phyloP scores from a whole-genome alignment of 2,113 vertebrate species.

The Sylvietta virens region DNA sequence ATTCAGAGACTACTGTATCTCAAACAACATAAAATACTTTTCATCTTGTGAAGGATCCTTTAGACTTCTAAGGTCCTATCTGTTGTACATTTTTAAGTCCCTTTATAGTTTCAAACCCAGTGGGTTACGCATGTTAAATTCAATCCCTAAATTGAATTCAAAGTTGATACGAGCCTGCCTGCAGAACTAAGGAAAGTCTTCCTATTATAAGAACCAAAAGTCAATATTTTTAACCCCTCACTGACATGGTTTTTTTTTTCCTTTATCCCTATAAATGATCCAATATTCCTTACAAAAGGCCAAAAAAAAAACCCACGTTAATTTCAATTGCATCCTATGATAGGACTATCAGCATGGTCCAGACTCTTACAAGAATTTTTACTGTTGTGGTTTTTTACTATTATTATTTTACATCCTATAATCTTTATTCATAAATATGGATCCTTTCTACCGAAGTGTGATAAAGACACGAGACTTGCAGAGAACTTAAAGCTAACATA shows the following conservation, averaged over 20 bases:
- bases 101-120: constrained; percentile 63
- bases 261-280: not conserved
- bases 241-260: not conserved
- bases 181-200: constrained; percentile 32
- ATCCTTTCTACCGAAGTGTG: not conserved
- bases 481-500: not conserved
- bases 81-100: constrained; percentile 66
- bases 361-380: not conserved
- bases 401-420: not conserved
- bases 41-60: constrained; percentile 60
- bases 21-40: constrained; percentile 65
- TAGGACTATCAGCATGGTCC: not conserved
- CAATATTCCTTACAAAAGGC: not conserved
- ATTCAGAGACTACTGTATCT: constrained; percentile 58
- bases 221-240: constrained; percentile 53
- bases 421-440: not conserved
- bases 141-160: constrained; percentile 64
- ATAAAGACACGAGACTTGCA: not conserved
- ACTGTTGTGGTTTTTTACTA: not conserved
- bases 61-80: constrained; percentile 61
- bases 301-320: not conserved
- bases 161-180: constrained; percentile 33
- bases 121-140: constrained; percentile 55
- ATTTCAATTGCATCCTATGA: not conserved
- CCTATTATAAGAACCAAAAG: constrained; percentile 2